Percentiles rank a stretch among this genome's conserved stretches.
phyloP scores from a whole-genome alignment of 1,140 invertebrate genomes.

The Nasonia vitripennis region DNA sequence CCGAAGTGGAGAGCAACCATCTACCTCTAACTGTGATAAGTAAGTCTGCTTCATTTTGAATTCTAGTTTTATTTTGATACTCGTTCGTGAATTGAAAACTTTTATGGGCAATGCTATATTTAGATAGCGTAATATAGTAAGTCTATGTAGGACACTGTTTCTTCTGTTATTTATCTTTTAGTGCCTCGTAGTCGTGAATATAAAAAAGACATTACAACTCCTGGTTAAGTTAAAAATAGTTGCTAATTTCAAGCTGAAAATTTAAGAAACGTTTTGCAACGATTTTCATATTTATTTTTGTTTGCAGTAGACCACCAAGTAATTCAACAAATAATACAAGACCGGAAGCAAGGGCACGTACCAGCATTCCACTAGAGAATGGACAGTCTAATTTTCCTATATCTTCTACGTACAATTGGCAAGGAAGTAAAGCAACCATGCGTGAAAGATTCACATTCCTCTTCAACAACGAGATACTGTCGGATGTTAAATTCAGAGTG shows the following conservation, averaged over 20 bases:
- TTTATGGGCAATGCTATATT: not conserved
- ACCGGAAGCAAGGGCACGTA: constrained; percentile 60
- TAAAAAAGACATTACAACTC: too few species aligned
- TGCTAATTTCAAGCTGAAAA: not conserved
- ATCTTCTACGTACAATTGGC: constrained; percentile 78
- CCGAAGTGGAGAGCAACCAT: constrained; percentile 56
- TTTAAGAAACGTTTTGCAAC: not conserved
- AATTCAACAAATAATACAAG: constrained; percentile 65
- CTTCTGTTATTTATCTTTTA: not conserved
- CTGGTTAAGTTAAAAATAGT: not conserved
- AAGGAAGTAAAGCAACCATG: constrained; percentile 83
- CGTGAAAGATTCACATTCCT: constrained; percentile 87
- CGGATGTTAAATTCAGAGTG: constrained; percentile 88
- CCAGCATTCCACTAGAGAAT: constrained; percentile 59
- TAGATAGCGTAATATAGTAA: not conserved
- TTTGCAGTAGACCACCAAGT: constrained; percentile 64
- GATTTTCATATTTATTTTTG: constrained; percentile 31
- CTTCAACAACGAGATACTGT: constrained; percentile 88
- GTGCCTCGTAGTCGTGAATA: not conserved
- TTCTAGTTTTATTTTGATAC: too few species aligned
- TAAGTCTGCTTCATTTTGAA: constrained; percentile 43
- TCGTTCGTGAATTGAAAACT: not conserved
- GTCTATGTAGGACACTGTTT: too few species aligned
- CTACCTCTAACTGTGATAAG: constrained; percentile 62
- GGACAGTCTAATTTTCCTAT: constrained; percentile 53